Evolutionary conservation across 2,888 invertebrate genomes (phyloP).

Genomic region (Latrodectus elegans): DNA sequence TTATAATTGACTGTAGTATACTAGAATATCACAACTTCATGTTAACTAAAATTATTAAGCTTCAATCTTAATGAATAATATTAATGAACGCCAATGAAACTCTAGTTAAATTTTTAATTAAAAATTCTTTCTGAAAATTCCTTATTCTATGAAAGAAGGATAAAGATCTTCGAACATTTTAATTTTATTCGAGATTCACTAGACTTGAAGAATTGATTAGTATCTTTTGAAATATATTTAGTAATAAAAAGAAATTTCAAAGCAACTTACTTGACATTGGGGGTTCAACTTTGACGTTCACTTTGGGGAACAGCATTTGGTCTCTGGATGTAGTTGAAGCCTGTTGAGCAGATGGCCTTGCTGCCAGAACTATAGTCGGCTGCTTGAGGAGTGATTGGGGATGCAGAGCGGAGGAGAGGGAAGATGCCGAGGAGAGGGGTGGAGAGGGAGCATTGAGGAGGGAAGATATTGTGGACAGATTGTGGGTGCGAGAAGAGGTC

Average conservation of each 20-base stretch:
- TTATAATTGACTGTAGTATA: too few species aligned
- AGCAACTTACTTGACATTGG: conserved; percentile 72
- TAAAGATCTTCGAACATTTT: too few species aligned
- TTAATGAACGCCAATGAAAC: too few species aligned
- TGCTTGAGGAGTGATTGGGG: conserved; percentile 78
- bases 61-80: too few species aligned
- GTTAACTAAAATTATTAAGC: too few species aligned
- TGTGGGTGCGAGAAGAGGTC: conserved; percentile 70
- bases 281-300: conserved; percentile 83
- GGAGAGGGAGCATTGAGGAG: conserved; percentile 45
- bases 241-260: background rate
- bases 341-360: conserved; percentile 48
- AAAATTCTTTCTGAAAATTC: too few species aligned
- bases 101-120: too few species aligned
- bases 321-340: conserved; percentile 70
- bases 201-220: too few species aligned
- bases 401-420: conserved; percentile 77
- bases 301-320: conserved; percentile 79
- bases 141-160: too few species aligned
- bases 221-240: too few species aligned
- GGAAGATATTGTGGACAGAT: conserved; percentile 71
- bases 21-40: too few species aligned
- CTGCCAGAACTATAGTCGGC: conserved; percentile 76
- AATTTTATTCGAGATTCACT: too few species aligned
- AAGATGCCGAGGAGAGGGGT: conserved; percentile 56